Percentiles rank a stretch among this genome's conserved stretches.
These are phyloP conservation scores for Drosophila kohkoa DNA, from an alignment of 1,140 invertebrate genomes.

Conservation along the genomic window DNA sequence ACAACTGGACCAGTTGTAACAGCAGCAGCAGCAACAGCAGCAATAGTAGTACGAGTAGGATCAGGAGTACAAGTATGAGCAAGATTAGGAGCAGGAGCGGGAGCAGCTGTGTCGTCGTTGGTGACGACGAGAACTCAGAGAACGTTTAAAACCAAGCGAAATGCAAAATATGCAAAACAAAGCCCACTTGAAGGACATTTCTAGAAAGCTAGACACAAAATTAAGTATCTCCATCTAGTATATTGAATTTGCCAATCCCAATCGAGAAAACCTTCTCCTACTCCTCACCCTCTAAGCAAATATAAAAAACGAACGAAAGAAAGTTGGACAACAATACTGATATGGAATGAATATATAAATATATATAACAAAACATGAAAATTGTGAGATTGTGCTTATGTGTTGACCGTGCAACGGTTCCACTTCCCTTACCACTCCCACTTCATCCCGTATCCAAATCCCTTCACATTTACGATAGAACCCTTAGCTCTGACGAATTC, in stretches of 20 bases:
- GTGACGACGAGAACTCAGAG: constrained; percentile 26
- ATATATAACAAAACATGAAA: constrained; percentile 31
- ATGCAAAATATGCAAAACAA: constrained; percentile 28
- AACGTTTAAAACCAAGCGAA: constrained; percentile 28
- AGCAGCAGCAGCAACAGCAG: constrained; percentile 19
- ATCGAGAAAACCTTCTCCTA: constrained; percentile 19
- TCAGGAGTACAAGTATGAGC: neutral
- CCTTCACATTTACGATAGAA: constrained; percentile 43
- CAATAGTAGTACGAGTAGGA: neutral
- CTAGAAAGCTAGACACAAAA: constrained; percentile 52
- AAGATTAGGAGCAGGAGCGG: neutral
- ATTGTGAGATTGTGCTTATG: constrained; percentile 73
- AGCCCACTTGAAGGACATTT: constrained; percentile 37
- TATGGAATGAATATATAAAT: constrained; percentile 51
- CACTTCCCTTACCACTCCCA: constrained; percentile 24
- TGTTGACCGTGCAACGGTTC: constrained; percentile 64
- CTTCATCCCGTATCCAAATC: neutral
- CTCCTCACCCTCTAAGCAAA: constrained; percentile 1
- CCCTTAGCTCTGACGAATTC: constrained; percentile 78
- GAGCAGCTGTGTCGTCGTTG: constrained; percentile 1
- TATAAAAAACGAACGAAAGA: constrained; percentile 21
- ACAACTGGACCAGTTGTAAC: neutral
- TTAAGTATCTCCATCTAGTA: constrained; percentile 82
- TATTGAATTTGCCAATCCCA: constrained; percentile 79
- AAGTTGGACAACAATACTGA: constrained; percentile 42